Conservation (phyloP, 2,888 invertebrate species). For the Coleophora flavipennella region DNA sequence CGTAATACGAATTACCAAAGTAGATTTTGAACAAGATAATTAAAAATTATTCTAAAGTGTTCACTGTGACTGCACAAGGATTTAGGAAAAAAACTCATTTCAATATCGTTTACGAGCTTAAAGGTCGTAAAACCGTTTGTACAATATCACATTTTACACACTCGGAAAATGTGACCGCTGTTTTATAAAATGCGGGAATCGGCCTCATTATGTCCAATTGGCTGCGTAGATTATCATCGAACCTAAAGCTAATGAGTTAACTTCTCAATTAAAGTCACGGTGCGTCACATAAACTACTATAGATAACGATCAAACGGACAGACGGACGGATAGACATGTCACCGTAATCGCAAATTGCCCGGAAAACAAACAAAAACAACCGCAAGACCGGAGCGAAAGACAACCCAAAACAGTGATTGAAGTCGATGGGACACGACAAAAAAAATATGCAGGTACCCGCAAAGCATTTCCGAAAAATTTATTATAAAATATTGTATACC, state of each 20-base stretch:
- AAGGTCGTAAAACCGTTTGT: conserved; percentile 27
- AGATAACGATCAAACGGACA: conserved; percentile 23
- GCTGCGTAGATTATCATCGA: conserved; percentile 51
- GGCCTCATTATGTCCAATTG: conserved; percentile 55
- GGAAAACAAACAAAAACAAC: conserved; percentile 63
- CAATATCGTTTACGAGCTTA: conserved; percentile 14
- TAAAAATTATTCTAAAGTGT: too few relatives aligned
- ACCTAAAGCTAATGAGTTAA: conserved; percentile 37
- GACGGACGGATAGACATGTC: conserved; percentile 31
- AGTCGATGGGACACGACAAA: conserved; percentile 28
- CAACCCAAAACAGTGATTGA: conserved; percentile 44
- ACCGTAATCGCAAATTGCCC: conserved; percentile 57
- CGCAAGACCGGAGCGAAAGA: conserved; percentile 52
- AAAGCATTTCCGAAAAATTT: conserved; percentile 51
- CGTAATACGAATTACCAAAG: too few relatives aligned
- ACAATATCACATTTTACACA: conserved; percentile 34
- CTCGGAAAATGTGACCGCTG: conserved; percentile 28
- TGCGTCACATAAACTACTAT: conserved; percentile 25
- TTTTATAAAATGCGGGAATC: conserved; percentile 44
- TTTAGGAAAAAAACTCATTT: conserved; percentile 12
- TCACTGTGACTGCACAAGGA: too few relatives aligned
- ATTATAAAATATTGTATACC: conserved; percentile 50
- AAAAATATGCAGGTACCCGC: conserved; percentile 33
- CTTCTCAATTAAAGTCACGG: conserved; percentile 45
- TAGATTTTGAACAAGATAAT: too few relatives aligned